Base-by-base conservation (phyloP, 2,797 vertebrate species). In the Picus viridis region DNA sequence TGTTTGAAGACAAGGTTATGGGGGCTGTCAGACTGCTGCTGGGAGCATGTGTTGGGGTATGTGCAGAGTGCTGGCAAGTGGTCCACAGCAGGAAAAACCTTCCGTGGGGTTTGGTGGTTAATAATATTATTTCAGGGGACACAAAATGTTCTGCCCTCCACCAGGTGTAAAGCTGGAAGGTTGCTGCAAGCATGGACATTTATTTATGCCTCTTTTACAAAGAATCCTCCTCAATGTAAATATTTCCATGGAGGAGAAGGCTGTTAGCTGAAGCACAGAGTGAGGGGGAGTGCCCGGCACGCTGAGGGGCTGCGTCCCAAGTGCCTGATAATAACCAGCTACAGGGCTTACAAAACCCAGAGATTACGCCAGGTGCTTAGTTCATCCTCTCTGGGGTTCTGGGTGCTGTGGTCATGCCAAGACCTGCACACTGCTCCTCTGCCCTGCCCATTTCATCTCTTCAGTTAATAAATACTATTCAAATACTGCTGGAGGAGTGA, bases 331-430 rank as follows among this genome's bases (percentile, higher is more conserved):
- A 86, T 59, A 65, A 83, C 79, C n/a, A 71, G 0, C 59, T 1
- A 11, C n/a, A 29, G 71, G 64, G 34, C 61, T 96, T 93, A 90
- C 94, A 86, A 89, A 80, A 95, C 12, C 16, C 41, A 1, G 49
- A 34, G 79, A 88, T 92, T 94, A 89, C 80, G 6, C 86, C 91
- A 91, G 76, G 70, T 32, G 45, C 73, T 84, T 75, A 64, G 86
- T 72, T 89, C 94, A 95, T 67, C 83, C 75, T 43, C 27, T 19
- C 78, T 57, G 41, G 10, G 63, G 83, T 20, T 90, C 81, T 6
- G 68, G 79, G 80, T 34, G n/a, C 74, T 61, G 30, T 53, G 78
- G 83, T 76, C 94, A 2, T 95, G 91, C 91, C 72, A 89, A 91
- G 92, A 96, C 84, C 94, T 96, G 80, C 65, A 43, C 2, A 19